A percentile compares a stretch with the other conserved stretches of the same genome.
Evolutionary conservation across 2,113 vertebrate genomes (phyloP).

Genomic region (Malurus elegans): DNA sequence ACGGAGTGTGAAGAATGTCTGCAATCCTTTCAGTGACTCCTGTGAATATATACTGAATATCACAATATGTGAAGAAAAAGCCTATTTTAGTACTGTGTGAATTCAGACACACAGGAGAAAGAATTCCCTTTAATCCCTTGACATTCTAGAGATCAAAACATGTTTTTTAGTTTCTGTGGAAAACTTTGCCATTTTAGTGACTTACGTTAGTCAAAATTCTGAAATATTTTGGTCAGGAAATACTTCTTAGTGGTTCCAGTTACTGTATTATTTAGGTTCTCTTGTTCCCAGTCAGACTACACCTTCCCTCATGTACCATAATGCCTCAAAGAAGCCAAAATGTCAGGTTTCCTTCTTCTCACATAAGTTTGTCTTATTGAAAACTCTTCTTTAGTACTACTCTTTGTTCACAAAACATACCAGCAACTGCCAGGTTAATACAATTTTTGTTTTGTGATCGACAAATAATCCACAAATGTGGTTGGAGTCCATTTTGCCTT

Average conservation of each 20-base stretch:
- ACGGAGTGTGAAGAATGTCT: neutral
- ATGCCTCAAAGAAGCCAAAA: neutral
- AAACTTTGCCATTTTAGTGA: neutral
- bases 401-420: neutral
- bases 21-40: neutral
- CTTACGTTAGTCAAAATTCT: neutral
- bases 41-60: neutral
- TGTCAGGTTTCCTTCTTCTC: neutral
- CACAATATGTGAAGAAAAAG: neutral
- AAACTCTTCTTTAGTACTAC: neutral
- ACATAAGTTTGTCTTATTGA: neutral
- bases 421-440: neutral
- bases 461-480: neutral
- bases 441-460: neutral
- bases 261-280: neutral
- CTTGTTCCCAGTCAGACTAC: neutral
- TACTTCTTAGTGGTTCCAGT: neutral
- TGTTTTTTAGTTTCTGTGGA: neutral
- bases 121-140: neutral
- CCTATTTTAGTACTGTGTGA: neutral
- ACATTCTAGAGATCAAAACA: neutral
- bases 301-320: neutral
- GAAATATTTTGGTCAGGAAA: neutral
- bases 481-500: neutral
- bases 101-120: neutral